phyloP scores from a whole-genome alignment of 2,888 invertebrate species.

The Horisme vitalbata region DNA sequence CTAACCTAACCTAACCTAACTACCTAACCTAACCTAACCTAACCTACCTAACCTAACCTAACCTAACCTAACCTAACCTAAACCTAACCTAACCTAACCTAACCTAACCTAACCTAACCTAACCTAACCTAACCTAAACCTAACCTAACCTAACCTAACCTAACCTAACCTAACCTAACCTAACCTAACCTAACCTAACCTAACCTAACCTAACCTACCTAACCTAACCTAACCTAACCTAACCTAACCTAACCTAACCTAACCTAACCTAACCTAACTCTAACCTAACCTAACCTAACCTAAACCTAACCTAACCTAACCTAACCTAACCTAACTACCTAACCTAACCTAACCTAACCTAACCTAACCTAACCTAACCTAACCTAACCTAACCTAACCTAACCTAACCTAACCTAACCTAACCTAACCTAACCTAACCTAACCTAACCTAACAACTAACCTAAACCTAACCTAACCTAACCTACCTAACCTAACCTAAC shows the following conservation, averaged over 20 bases:
- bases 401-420: slow-evolving; percentile 7
- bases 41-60: slow-evolving; percentile 19
- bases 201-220: slow-evolving; percentile 18
- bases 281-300: slow-evolving; percentile 31
- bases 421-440: slow-evolving; percentile 21
- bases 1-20: slow-evolving; percentile 27
- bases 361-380: slow-evolving; percentile 15
- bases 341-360: slow-evolving; percentile 15
- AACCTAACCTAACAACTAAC: slow-evolving; percentile 38
- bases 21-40: slow-evolving; percentile 30
- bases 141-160: slow-evolving; percentile 4
- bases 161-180: slow-evolving; percentile 35
- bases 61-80: slow-evolving; percentile 22
- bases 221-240: slow-evolving; percentile 35
- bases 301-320: slow-evolving; percentile 29
- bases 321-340: slow-evolving; percentile 21
- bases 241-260: slow-evolving; percentile 30
- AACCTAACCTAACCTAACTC: slow-evolving; percentile 30
- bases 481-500: slow-evolving; percentile 40
- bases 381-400: slow-evolving; percentile 7
- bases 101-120: slow-evolving; percentile 38
- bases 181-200: slow-evolving; percentile 35
- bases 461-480: slow-evolving; percentile 37
- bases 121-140: slow-evolving; percentile 32
- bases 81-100: slow-evolving; percentile 26